Base-by-base conservation (phyloP, 2,888 invertebrate species). In the Hyposoter dolosus region DNA sequence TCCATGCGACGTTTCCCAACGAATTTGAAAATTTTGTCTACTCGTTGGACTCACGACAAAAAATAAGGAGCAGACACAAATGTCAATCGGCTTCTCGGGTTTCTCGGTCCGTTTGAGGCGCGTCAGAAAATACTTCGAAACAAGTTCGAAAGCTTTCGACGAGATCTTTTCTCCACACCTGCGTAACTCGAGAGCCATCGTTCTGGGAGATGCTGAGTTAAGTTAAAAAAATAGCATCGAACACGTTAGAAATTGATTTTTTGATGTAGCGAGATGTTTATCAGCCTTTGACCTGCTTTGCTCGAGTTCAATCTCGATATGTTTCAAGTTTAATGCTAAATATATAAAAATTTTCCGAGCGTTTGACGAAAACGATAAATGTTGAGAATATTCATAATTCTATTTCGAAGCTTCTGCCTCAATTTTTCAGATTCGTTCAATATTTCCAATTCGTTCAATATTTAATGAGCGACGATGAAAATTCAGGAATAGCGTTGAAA, bases 141-240 rank as follows among this genome's bases (percentile, higher is more conserved):
- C 35, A 65, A 35, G 65, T 10, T 65, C 35, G n/a, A 66, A 40
- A 66, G 43, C 74, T 60, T 60, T 74, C 43, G 56, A 74, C 43
- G 43, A 19, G 74, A 74, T n/a, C n/a, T 60, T 74, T 74, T 43
- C 43, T 74, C 28, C 60, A 60, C 74, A 40, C 60, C 60, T 43
- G 43, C 40, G 28, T 50, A 19, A 40, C 40, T 40, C 40, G 40
- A 40, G 50, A 6, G 28, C 35, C n/a, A 53, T 74, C 60, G 74
- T 74, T 40, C 15, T 23, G 74, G 7, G 35, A 74, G 28, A 74
- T 60, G 74, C 6, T 23, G 35, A 60, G 60, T 12, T 6, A 43
- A 28, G 6, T 15, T 28, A 74, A 45, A 74, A 23, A 23, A 3
- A 45, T 17, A 71, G 28, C 50, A 71, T 50, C 71, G 35, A 9